phyloP scores from a whole-genome alignment of 2,113 vertebrate species.

The Eurypyga helias region DNA sequence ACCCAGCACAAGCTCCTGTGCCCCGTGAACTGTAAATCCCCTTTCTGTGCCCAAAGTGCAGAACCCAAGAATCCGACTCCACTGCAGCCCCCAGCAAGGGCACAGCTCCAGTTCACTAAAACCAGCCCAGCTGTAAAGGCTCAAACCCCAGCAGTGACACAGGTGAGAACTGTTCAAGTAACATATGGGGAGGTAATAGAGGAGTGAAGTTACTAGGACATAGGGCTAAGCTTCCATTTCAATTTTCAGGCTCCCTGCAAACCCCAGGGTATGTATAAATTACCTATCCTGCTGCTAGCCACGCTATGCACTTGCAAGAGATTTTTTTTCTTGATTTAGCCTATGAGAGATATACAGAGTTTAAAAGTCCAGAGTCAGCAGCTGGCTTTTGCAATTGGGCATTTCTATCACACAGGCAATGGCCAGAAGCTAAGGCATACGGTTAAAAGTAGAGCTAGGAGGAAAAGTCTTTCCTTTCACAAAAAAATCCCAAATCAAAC shows the following conservation, averaged over 20 bases:
- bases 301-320: neutral
- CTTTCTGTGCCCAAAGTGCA: neutral
- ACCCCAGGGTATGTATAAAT: slow-evolving; percentile 41
- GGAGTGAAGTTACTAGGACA: neutral
- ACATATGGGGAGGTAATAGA: neutral
- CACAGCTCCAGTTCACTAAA: neutral
- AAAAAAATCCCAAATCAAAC: neutral
- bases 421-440: slow-evolving; percentile 1
- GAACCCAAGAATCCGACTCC: neutral
- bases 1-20: neutral
- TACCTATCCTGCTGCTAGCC: slow-evolving; percentile 3
- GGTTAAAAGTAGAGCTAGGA: neutral
- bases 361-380: slow-evolving; percentile 58
- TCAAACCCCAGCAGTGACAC: neutral
- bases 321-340: slow-evolving; percentile 29
- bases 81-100: neutral
- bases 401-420: neutral
- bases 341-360: neutral
- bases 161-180: neutral
- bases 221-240: neutral
- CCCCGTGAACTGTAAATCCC: neutral
- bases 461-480: neutral
- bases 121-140: neutral
- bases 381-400: neutral
- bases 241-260: neutral